These are phyloP conservation scores for Dolichotis patagonum DNA, from an alignment of 2,113 vertebrate species.

Conservation along the genomic window DNA sequence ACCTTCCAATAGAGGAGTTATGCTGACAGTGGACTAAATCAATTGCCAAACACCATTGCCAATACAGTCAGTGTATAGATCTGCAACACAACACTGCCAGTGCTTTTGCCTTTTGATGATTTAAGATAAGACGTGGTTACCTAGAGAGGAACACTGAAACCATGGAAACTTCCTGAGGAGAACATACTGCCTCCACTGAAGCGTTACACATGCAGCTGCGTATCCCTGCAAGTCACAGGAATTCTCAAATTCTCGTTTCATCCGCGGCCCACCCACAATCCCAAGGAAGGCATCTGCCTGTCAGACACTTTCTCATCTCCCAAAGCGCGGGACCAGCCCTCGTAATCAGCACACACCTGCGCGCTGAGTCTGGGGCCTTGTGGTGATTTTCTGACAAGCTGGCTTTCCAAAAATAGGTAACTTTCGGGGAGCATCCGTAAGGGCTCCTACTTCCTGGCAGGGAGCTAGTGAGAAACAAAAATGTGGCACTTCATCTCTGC, in stretches of 20 bases:
- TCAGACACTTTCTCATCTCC: neutral
- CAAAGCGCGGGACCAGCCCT: neutral
- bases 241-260: neutral
- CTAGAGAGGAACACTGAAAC: neutral
- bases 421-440: neutral
- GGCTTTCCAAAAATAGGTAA: constrained; percentile 58
- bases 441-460: constrained; percentile 46
- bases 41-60: neutral
- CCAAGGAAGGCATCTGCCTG: neutral
- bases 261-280: neutral
- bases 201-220: neutral
- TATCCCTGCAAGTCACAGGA: neutral
- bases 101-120: neutral
- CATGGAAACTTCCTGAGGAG: neutral
- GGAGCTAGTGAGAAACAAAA: constrained; percentile 12
- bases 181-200: neutral
- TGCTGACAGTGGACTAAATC: neutral
- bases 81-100: neutral
- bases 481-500: constrained; percentile 50
- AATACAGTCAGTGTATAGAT: neutral
- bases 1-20: neutral
- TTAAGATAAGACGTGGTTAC: neutral
- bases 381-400: neutral
- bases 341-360: neutral
- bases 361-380: neutral